Conservation (phyloP, 2,888 invertebrate genomes). For the Dicyrtomina minuta region DNA sequence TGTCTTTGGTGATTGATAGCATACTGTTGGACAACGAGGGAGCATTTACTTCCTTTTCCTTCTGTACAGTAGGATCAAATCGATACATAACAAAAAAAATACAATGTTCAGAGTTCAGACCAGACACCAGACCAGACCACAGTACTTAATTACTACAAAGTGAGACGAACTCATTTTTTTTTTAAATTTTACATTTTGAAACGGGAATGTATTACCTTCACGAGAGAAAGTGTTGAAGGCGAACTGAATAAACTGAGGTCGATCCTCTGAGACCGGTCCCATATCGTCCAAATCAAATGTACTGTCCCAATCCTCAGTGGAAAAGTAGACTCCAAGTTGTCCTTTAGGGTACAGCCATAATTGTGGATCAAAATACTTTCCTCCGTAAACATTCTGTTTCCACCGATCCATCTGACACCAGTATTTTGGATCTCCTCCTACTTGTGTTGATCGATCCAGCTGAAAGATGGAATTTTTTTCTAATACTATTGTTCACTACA, state of each 20-base stretch:
- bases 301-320: slow-evolving; percentile 6
- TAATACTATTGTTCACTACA: too few species aligned
- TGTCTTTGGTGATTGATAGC: slow-evolving; percentile 1
- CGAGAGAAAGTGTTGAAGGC: slow-evolving; percentile 1
- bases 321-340: slow-evolving; percentile 3
- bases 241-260: slow-evolving; percentile 3
- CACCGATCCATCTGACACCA: slow-evolving; percentile 10
- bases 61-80: too few species aligned
- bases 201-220: too few species aligned
- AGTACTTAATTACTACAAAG: too few species aligned
- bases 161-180: too few species aligned
- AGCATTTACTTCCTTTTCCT: not conserved
- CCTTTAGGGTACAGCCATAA: slow-evolving; percentile 7
- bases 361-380: not conserved
- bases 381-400: not conserved
- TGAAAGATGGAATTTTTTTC: too few species aligned
- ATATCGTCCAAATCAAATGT: not conserved
- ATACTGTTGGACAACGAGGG: slow-evolving; percentile 5
- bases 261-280: not conserved
- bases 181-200: too few species aligned
- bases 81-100: too few species aligned
- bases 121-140: too few species aligned
- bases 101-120: too few species aligned
- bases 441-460: not conserved
- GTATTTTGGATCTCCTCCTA: not conserved